Base-by-base conservation (phyloP, 2,113 vertebrate species). In the Aptenodytes patagonicus region DNA sequence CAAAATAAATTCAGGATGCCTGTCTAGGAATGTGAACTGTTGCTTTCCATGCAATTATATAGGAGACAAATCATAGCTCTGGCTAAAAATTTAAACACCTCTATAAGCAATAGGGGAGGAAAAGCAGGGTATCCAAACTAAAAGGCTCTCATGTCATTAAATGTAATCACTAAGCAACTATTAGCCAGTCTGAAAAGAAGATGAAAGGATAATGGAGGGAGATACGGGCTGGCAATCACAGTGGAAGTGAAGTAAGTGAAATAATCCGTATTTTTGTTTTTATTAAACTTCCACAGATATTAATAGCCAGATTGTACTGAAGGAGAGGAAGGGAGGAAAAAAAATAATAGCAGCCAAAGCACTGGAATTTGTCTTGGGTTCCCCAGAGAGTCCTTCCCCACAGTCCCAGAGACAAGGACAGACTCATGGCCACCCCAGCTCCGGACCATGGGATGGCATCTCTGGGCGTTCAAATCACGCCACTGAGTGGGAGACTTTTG, bases 171-270 rank as follows among this genome's bases (percentile, higher is more conserved):
- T 70, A 86, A 76, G 92, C 61, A 92, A 92, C 80, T 95, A 88
- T 87, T 87, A 96, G 79, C 32, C 69, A 83, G 87, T 42, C 91
- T 93, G 92, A 92, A 93, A 70, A 81, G 90, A 95, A 97, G 97
- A 97, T 97, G 97, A 97, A 97, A 97, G 96, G 95, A 97, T 97
- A 97, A 97, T 86, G 78, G 83, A 90, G 26, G 38, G 60, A 93
- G 83, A 93, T 93, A 76, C 2, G 9, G 66, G 52, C 64, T 92
- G 71, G 55, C 88, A 96, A 66, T 90, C 95, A 70, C 29, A 81
- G 31, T 32, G 79, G 46, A 85, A 97, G 62, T n/a, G 25, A 95
- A 93, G 55, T n/a, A 75, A 85, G 69, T 69, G 22, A 93, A 91
- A 90, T n/a, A 83, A 46, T n/a, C 73, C 16, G 3, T 58, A 91